Evolutionary conservation across 2,113 vertebrate species (phyloP).

Genomic region (Raja brachyura): DNA sequence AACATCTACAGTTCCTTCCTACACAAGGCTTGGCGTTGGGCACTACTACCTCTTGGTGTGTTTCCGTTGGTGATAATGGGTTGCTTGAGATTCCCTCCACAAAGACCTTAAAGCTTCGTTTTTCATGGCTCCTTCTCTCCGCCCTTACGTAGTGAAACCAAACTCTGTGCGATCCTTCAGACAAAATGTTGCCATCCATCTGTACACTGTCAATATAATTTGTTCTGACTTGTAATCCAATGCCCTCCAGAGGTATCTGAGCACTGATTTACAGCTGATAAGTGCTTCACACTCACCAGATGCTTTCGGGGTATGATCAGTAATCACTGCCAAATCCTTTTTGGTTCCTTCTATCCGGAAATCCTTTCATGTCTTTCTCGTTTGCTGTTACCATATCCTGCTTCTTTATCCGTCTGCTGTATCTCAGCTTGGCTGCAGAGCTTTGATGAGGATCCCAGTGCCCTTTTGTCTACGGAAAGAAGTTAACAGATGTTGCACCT

Average conservation of each 20-base stretch:
- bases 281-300: neutral
- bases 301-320: slow-evolving; percentile 32
- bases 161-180: neutral
- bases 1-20: too few species aligned
- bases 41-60: too few species aligned
- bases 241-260: neutral
- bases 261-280: slow-evolving; percentile 21
- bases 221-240: slow-evolving; percentile 19
- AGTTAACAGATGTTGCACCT: neutral
- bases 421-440: neutral
- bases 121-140: neutral
- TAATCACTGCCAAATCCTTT: slow-evolving; percentile 19
- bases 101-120: neutral
- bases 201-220: slow-evolving; percentile 1
- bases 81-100: neutral
- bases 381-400: neutral
- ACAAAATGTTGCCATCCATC: neutral
- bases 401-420: neutral
- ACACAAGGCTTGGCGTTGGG: too few species aligned
- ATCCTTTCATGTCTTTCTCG: neutral
- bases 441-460: neutral
- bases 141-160: neutral
- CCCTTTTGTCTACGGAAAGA: neutral
- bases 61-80: too few species aligned
- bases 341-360: neutral